phyloP scores from a whole-genome alignment of 2,888 invertebrate species.

The Monoplex corrugatus region DNA sequence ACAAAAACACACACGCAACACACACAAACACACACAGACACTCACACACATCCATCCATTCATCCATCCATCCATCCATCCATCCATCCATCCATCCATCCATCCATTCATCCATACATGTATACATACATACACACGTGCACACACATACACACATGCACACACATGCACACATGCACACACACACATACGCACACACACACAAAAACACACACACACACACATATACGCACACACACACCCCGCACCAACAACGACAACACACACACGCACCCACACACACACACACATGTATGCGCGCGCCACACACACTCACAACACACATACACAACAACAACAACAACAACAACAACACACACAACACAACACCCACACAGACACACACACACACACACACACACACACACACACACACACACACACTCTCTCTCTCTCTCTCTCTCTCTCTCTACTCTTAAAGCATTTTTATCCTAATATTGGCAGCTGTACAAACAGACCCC shows the following conservation, averaged over 20 bases:
- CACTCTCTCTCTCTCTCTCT: background rate
- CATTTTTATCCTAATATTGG: no score
- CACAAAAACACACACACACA: constrained; percentile 2
- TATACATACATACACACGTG: background rate
- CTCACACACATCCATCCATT: background rate
- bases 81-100: no score
- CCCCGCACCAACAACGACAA: background rate
- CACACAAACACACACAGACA: background rate
- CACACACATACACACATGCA: background rate
- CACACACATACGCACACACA: background rate
- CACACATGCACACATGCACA: background rate
- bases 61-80: no score
- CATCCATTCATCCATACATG: no score
- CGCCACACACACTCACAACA: background rate
- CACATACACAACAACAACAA: background rate
- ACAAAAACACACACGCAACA: background rate
- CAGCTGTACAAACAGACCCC: no score
- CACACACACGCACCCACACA: background rate
- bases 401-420: background rate
- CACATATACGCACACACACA: background rate
- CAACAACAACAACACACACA: background rate
- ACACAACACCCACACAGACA: background rate
- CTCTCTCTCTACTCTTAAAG: no score
- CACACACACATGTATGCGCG: background rate
- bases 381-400: background rate